Base-by-base conservation (phyloP, 2,113 vertebrate species). In the Mus spicilegus region DNA sequence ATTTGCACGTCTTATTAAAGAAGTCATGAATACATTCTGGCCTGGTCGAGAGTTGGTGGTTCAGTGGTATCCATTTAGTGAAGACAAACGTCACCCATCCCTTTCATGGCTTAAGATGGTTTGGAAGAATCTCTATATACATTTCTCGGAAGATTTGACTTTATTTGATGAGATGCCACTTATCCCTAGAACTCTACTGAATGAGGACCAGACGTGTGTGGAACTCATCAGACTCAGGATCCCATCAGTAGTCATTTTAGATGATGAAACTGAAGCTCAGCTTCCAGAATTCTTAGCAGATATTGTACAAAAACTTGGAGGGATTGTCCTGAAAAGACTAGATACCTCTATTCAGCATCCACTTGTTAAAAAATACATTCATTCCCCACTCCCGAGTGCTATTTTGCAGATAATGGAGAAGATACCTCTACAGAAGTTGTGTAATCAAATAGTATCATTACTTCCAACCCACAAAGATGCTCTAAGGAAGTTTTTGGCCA, bases 151-250 rank as follows among this genome's bases (percentile, higher is more conserved):
- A 96, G 99, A 99, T 96, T 96, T 99, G 96, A 99, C 98, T 95
- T 97, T 98, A 33, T 99, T 99, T 98, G 99, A 99, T 98, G 99
- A 99, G 95, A 99, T 99, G 99, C 99, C 99, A 3, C 99, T 99
- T 97, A 99, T 99, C 90, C 99, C 99, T 87, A 99, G 98, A 98
- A 98, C 98, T 26, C 96, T 98, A 76, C 98, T 99, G 28, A 98
- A 99, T 87, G 99, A 99, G 97, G 98, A 70, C 90, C 97, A 98
- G 95, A 97, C 96, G 0, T 98, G 87, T 16, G 89, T 99, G 84
- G 99, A 99, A 82, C 99, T 99, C 93, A 97, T 99, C 82, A 99
- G 99, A 96, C 98, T 99, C 96, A 99, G 99, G 98, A 98, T 98
- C 95, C 99, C 99, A 46, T 99, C 99, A 8, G 98, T 99, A 93